phyloP scores from a whole-genome alignment of 2,888 invertebrate species.

The Eupithecia insigniata region DNA sequence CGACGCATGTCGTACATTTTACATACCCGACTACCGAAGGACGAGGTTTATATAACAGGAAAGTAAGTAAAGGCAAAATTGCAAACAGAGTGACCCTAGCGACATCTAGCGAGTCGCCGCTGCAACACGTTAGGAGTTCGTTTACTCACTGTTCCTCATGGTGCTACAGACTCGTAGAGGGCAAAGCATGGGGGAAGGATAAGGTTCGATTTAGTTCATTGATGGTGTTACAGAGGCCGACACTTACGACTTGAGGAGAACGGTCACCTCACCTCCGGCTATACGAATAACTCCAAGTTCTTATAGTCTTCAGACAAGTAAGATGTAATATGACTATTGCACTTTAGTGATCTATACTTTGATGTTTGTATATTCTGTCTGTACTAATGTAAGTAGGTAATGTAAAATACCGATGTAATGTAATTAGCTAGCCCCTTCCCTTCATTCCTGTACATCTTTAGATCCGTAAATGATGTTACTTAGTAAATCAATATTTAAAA shows the following conservation, averaged over 20 bases:
- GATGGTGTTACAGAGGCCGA: slow-evolving; percentile 67
- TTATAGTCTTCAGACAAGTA: slow-evolving; percentile 64
- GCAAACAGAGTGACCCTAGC: slow-evolving; percentile 3
- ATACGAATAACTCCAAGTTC: slow-evolving; percentile 59
- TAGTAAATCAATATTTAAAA: too few relatives aligned
- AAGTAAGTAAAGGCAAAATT: background rate
- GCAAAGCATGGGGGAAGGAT: slow-evolving; percentile 38
- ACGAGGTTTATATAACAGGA: too few relatives aligned
- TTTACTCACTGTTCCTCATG: slow-evolving; percentile 29
- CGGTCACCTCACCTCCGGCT: slow-evolving; percentile 59
- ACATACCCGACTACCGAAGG: too few relatives aligned
- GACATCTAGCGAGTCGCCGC: slow-evolving; percentile 30
- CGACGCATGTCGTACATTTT: background rate
- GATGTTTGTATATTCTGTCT: background rate
- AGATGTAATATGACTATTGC: slow-evolving; percentile 48
- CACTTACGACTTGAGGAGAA: slow-evolving; percentile 57
- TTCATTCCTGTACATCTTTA: background rate
- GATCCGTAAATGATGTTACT: background rate
- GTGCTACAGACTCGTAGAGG: slow-evolving; percentile 60
- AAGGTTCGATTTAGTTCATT: slow-evolving; percentile 17
- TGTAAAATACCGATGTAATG: background rate
- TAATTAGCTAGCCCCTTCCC: background rate
- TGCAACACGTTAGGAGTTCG: background rate
- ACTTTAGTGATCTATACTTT: slow-evolving; percentile 15
- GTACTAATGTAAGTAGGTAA: background rate